A percentile compares a stretch with the other conserved stretches of the same genome.
phyloP scores from a whole-genome alignment of 2,797 vertebrate species.

The Rhinichthys osculus region DNA sequence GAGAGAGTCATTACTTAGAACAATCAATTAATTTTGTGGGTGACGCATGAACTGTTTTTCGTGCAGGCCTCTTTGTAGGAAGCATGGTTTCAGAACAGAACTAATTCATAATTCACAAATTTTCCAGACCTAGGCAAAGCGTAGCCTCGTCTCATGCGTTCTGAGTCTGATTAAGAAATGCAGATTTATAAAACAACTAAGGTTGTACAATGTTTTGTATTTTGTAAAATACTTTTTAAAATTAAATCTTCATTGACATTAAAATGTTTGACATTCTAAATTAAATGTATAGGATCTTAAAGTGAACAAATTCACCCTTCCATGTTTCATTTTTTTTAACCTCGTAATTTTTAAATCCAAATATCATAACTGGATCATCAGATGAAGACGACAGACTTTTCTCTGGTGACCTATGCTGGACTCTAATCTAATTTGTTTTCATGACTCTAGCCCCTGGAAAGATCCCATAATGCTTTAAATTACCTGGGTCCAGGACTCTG shows the following conservation, averaged over 20 bases:
- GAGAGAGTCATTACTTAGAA: not conserved
- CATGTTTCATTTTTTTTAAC: not conserved
- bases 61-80: not conserved
- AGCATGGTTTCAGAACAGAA: constrained; percentile 17
- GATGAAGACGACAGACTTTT: not conserved
- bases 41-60: constrained; percentile 34
- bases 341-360: not conserved
- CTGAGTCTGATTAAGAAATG: not conserved
- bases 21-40: constrained; percentile 1
- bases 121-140: constrained; percentile 1
- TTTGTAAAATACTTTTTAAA: not conserved
- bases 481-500: constrained; percentile 92
- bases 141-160: not conserved
- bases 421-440: not conserved
- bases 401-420: not conserved
- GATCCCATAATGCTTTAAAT: not conserved
- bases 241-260: not conserved
- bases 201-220: not conserved
- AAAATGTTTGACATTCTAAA: not conserved
- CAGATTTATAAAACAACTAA: not conserved
- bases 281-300: not conserved
- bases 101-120: constrained; percentile 30
- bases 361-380: not conserved
- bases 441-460: not conserved
- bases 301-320: not conserved